phyloP scores from a whole-genome alignment of 2,888 invertebrate genomes.

The Lordiphosa fenestrarum region DNA sequence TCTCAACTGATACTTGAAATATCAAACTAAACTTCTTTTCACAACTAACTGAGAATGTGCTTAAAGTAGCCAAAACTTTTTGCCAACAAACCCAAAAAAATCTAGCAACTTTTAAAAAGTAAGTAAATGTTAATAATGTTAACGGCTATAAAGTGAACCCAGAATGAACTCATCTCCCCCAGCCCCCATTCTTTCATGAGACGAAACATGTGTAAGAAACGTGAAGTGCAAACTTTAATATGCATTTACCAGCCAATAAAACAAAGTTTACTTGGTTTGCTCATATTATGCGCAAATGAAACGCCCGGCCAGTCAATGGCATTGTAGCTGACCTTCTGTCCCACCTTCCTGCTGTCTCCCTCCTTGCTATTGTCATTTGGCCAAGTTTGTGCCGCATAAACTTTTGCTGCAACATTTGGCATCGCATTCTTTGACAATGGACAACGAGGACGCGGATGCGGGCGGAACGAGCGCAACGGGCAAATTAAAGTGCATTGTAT shows the following conservation, averaged over 20 bases:
- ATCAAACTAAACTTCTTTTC: too few species aligned
- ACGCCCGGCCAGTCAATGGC: conserved; percentile 20
- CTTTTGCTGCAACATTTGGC: conserved; percentile 74
- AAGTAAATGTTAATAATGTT: conserved; percentile 71
- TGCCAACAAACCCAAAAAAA: conserved; percentile 12
- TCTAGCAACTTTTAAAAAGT: conserved; percentile 40
- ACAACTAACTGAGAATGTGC: conserved; percentile 44
- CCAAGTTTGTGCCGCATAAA: conserved; percentile 68
- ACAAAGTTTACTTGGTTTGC: conserved; percentile 30
- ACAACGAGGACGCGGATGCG: not conserved
- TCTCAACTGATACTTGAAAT: too few species aligned
- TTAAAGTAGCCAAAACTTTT: conserved; percentile 47
- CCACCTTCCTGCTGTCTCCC: not conserved
- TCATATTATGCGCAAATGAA: conserved; percentile 27
- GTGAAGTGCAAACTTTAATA: conserved; percentile 26
- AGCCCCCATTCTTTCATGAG: not conserved
- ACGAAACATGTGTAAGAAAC: conserved; percentile 10
- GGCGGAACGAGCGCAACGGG: conserved; percentile 9
- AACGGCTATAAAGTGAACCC: conserved; percentile 23
- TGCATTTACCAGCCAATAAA: conserved; percentile 46
- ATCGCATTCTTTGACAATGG: conserved; percentile 54
- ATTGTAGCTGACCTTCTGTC: conserved; percentile 13
- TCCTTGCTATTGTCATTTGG: conserved; percentile 54
- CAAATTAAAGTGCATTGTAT: conserved; percentile 74
- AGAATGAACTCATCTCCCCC: conserved; percentile 3